Evolutionary conservation across 2,797 vertebrate genomes (phyloP), one percentile per base, ranked within the genome.

Genomic region (Kryptopterus vitreolus): DNA sequence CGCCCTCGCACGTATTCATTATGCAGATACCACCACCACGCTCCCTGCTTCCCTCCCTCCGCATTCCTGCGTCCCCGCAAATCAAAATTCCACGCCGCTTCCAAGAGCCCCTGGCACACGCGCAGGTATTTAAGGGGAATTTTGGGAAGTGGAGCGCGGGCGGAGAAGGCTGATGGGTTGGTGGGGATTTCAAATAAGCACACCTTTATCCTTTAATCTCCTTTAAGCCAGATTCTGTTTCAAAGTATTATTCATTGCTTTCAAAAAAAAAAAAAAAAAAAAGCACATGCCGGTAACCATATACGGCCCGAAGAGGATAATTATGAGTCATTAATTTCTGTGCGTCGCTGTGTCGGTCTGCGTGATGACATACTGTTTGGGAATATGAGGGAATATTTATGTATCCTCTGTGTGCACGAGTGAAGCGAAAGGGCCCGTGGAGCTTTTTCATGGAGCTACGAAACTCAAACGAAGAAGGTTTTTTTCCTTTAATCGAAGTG

Each of bases 161-260:
- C 87, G 83, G 90, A 87, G 82, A 69, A 86, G 87, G 91, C 91
- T 90, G 90, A 86, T 9, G 72, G 33, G 38, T 43, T 43, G 38
- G 6, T 43, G 38, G 83, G 70, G 86, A 81, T 91, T 92, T 92
- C 91, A 90, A 87, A 92, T 92, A 91, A 92, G 92, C 90, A 93
- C 91, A 92, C 89, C 89, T 90, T 91, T 89, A 92, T 92, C 91
- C 91, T 78, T 87, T 92, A 92, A 93, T 92, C 92, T 90, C 87
- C 76, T 85, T 86, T 91, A 89, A 91, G 88, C 87, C 86, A 88
- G 87, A 89, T 92, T 90, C 86, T 84, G 89, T 92, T 92, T 91
- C 88, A 69, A 86, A 72, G 81, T 78, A 87, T 86, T 75, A 80
- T 81, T 76, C 33, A 12, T 35, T 9, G 20, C 16, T 3, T 69